These are phyloP conservation scores for Acanthurus leucopareius DNA, from an alignment of 2,797 vertebrate species.

Conservation along the genomic window DNA sequence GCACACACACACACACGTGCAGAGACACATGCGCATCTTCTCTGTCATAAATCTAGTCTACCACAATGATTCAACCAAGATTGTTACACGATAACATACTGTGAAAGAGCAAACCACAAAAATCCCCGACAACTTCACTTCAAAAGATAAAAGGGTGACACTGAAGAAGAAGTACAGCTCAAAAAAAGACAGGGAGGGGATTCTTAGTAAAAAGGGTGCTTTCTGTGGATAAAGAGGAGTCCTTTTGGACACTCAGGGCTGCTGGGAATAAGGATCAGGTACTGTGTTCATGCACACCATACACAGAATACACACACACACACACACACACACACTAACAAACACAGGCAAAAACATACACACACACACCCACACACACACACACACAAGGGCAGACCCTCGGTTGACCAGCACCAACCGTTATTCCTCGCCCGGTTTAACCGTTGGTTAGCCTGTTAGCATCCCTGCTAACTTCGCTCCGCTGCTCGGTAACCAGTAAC, in stretches of 20 bases:
- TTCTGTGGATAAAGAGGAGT: constrained; percentile 54
- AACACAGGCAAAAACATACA: constrained; percentile 45
- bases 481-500: constrained; percentile 35
- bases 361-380: too few species aligned
- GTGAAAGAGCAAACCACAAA: constrained; percentile 93
- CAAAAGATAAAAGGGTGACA: constrained; percentile 84
- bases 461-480: constrained; percentile 22
- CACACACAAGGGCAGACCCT: too few species aligned
- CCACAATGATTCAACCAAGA: constrained; percentile 92
- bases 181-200: constrained; percentile 73
- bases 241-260: constrained; percentile 47
- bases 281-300: constrained; percentile 47
- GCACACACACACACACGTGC: constrained; percentile 30
- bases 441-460: constrained; percentile 52
- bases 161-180: constrained; percentile 46
- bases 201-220: constrained; percentile 52
- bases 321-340: constrained; percentile 65
- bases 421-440: constrained; percentile 11
- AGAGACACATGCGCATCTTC: constrained; percentile 76
- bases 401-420: constrained; percentile 26
- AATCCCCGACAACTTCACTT: constrained; percentile 89
- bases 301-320: constrained; percentile 16
- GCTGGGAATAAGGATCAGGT: constrained; percentile 66
- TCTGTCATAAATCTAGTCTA: constrained; percentile 90
- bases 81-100: constrained; percentile 94